Base-by-base conservation (phyloP, 92 coral and sea anemone species). In the Actinostola sp. region DNA sequence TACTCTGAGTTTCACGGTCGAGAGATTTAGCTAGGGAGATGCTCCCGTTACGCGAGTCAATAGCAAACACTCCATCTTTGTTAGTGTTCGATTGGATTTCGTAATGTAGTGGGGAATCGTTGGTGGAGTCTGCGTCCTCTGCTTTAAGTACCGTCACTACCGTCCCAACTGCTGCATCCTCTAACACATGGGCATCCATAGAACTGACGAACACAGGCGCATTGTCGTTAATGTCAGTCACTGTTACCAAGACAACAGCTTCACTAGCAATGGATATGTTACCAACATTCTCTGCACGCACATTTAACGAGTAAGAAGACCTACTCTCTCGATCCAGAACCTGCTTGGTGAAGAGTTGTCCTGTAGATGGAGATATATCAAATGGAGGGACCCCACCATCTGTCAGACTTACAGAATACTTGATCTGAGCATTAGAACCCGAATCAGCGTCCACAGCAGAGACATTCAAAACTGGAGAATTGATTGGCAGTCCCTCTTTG, bases 221-320 rank as follows among this genome's bases (percentile, higher is more conserved):
- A 56, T 91, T 89, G 66, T 95, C 99, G 50, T 95, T 91, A 30
- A 80, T 63, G 77, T 95, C 99, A 36, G 79, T 75, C 6, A 95
- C 89, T 28, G 63, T 78, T 2, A 95, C 85, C 23, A 63, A 33
- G 63, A 95, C 92, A 26, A 70, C 65, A n/a, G 85, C 92, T 45
- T 80, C 89, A 48, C 83, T 86, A 17, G 82, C 66, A 68, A 86
- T 60, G 65, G 96, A 75, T 74, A 74, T 80, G 56, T 92, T 76
- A 23, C 79, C 79, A 13, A 78, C 78, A 70, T 95, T 84, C 43
- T 86, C 86, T 24, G 95, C 99, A 31, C 85, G 92, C 17, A 92
- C 86, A 28, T 70, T 92, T 8, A 95, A 73, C 31, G 74, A 53
- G 65, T 85, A 92, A 9, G 78, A 41, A 11, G 88, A 68, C 31